Percentiles rank a stretch among this genome's conserved stretches.
phyloP scores from a whole-genome alignment of 2,888 invertebrate genomes.

The Lucinisca nassula region DNA sequence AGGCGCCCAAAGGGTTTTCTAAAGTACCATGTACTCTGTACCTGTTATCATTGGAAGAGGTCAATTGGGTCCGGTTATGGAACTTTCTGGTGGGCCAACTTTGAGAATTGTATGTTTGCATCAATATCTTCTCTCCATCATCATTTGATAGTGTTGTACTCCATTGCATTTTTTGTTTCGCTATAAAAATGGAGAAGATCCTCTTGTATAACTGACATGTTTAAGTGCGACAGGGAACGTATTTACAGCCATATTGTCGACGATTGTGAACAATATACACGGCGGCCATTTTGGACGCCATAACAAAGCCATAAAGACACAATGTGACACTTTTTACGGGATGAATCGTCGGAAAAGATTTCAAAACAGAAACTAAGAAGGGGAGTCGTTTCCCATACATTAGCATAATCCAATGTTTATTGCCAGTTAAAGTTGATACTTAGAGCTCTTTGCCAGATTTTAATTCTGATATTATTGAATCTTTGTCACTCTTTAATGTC shows the following conservation, averaged over 20 bases:
- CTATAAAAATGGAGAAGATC: not conserved
- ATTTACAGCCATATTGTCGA: not conserved
- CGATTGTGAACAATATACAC: not conserved
- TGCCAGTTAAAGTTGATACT: not conserved
- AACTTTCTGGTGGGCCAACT: no score
- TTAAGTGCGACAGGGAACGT: not conserved
- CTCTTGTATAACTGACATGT: not conserved
- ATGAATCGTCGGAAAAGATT: not conserved
- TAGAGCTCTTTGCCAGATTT: not conserved
- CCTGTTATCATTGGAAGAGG: no score
- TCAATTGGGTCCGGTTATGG: no score
- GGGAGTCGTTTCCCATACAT: not conserved
- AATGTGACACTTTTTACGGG: slow-evolving; percentile 6
- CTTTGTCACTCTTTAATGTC: not conserved
- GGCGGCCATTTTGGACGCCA: not conserved
- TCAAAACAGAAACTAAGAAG: slow-evolving; percentile 2
- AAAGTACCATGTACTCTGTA: no score
- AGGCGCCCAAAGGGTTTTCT: no score
- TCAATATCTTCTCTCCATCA: no score
- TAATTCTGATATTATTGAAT: not conserved
- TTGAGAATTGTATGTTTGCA: no score
- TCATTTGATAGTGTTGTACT: not conserved
- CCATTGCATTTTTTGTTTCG: not conserved
- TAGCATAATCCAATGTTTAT: not conserved
- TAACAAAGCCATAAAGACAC: not conserved